Percentiles rank a stretch among this genome's conserved stretches.
These are phyloP conservation scores for Ia io DNA, from an alignment of 2,113 vertebrate species.

Conservation along the genomic window DNA sequence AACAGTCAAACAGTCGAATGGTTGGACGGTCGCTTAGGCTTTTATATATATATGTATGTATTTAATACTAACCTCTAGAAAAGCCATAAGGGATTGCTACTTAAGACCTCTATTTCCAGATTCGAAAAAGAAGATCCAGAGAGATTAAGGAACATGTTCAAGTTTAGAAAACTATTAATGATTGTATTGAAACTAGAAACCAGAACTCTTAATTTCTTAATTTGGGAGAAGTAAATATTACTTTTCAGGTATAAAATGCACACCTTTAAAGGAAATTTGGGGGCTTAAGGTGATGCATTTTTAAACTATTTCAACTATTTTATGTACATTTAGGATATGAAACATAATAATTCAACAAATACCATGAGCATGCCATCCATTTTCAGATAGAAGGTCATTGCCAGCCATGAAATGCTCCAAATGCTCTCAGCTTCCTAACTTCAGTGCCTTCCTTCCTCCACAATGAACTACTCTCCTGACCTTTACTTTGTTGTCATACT, in stretches of 20 bases:
- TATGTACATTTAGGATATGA: background rate
- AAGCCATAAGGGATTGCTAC: background rate
- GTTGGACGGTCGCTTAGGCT: too few species aligned
- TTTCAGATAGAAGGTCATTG: background rate
- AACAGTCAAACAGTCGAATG: too few species aligned
- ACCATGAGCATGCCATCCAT: background rate
- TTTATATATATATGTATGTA: too few species aligned
- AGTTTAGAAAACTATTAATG: background rate
- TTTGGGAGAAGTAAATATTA: background rate
- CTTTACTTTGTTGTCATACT: background rate
- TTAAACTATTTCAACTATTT: background rate
- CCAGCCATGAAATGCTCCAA: fast-evolving
- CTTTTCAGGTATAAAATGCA: background rate
- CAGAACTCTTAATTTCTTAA: background rate
- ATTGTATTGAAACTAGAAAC: background rate
- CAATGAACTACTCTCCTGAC: background rate
- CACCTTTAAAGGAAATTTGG: background rate
- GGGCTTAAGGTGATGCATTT: background rate
- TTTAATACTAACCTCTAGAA: background rate
- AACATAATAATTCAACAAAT: background rate
- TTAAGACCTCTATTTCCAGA: background rate
- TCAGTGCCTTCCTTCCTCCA: background rate
- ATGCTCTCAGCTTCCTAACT: background rate
- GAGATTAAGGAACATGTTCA: background rate
- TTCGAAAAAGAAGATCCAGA: background rate